Evolutionary conservation across 2,888 invertebrate genomes (phyloP).

Genomic region (Agapostemon virescens): DNA sequence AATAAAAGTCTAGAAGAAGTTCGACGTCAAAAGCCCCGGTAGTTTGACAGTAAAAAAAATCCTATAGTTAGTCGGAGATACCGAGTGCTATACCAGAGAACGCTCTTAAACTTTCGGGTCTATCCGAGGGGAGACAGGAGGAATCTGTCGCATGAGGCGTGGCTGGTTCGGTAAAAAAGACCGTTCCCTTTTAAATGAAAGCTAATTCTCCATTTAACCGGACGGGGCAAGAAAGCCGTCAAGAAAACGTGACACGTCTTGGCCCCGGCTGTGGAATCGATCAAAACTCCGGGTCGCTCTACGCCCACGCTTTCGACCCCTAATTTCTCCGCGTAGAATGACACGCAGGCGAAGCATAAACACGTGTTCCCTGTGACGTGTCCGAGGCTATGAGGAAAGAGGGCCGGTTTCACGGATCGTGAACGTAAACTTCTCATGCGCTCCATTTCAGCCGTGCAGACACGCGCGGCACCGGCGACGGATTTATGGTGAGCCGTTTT

Average conservation of each 20-base stretch:
- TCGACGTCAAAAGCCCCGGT: neutral
- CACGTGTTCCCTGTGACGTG: slow-evolving; percentile 68
- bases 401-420: slow-evolving; percentile 56
- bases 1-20: neutral
- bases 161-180: neutral
- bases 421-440: slow-evolving; percentile 53
- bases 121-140: neutral
- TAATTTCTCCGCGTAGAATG: slow-evolving; percentile 59
- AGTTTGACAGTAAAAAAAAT: neutral
- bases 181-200: slow-evolving; percentile 34
- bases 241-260: slow-evolving; percentile 39
- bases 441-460: slow-evolving; percentile 41
- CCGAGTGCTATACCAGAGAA: neutral
- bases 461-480: slow-evolving; percentile 30
- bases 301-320: slow-evolving; percentile 38
- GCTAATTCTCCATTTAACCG: slow-evolving; percentile 49
- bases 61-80: neutral
- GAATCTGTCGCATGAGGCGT: neutral
- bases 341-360: slow-evolving; percentile 60
- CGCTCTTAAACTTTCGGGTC: neutral
- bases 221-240: slow-evolving; percentile 6
- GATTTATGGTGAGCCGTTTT: slow-evolving; percentile 49
- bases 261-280: slow-evolving; percentile 64
- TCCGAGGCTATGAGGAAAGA: slow-evolving; percentile 20
- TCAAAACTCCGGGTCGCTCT: slow-evolving; percentile 53